Evolutionary conservation across 2,113 vertebrate genomes (phyloP).

Genomic region (Scomber scombrus): DNA sequence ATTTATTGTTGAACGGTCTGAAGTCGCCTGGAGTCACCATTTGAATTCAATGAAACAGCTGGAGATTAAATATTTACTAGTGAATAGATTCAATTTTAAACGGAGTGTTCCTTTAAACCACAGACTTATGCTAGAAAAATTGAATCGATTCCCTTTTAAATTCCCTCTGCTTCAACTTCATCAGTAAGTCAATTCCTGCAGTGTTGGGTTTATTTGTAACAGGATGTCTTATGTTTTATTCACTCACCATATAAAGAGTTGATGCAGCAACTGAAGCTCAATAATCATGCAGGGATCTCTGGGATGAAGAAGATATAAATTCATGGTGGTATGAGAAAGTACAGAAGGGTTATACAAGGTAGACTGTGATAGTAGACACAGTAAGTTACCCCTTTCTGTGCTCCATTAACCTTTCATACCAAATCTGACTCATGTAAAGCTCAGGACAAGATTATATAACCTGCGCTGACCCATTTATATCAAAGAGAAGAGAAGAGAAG

Average conservation of each 20-base stretch:
- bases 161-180: background rate
- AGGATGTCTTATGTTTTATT: background rate
- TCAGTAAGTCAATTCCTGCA: background rate
- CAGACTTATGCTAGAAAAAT: background rate
- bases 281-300: background rate
- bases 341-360: too few species aligned
- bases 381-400: too few species aligned
- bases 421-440: background rate
- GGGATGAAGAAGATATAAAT: too few species aligned
- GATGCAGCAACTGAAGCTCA: background rate
- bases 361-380: background rate
- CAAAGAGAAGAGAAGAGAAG: background rate
- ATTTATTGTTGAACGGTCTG: too few species aligned
- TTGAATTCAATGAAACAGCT: background rate
- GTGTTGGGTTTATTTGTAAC: background rate
- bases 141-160: background rate
- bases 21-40: too few species aligned
- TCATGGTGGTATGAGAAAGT: too few species aligned
- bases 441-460: background rate
- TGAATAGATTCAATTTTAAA: background rate
- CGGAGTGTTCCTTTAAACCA: background rate
- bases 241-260: background rate
- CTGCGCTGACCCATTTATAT: background rate
- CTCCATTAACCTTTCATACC: too few species aligned
- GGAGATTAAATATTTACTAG: conserved; percentile 1